Evolutionary conservation across 2,888 invertebrate species (phyloP).

Genomic region (Periphyllus acericola): DNA sequence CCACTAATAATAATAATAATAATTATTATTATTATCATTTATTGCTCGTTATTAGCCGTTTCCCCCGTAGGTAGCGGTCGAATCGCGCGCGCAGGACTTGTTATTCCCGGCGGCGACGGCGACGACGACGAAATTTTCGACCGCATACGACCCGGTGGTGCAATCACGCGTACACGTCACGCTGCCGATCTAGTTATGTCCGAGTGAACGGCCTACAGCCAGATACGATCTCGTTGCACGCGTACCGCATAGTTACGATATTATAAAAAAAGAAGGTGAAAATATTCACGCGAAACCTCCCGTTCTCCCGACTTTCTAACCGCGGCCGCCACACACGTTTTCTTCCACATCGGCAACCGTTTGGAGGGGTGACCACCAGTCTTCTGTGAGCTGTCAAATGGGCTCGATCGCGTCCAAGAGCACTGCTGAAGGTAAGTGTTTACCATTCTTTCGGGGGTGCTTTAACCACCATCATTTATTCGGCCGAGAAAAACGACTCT

Average conservation of each 20-base stretch:
- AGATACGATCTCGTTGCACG: not conserved
- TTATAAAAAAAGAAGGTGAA: not conserved
- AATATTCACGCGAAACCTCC: not conserved
- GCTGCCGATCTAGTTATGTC: not conserved
- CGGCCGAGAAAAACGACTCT: not conserved
- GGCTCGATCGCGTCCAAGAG: conserved; percentile 56
- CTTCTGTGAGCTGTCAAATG: conserved; percentile 33
- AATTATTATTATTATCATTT: not conserved
- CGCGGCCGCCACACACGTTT: not conserved
- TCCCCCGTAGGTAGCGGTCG: not conserved
- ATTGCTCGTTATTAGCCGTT: not conserved
- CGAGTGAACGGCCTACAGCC: not conserved
- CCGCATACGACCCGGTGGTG: not conserved
- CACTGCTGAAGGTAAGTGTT: conserved; percentile 34
- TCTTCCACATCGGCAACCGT: not conserved
- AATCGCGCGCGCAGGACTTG: not conserved
- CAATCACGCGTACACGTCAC: not conserved
- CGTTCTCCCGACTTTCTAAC: not conserved
- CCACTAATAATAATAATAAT: not conserved
- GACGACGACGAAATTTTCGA: not conserved
- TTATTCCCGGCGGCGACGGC: not conserved
- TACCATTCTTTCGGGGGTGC: not conserved
- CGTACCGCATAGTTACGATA: not conserved
- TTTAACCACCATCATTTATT: not conserved
- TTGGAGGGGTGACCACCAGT: conserved; percentile 9